These are phyloP conservation scores for Gallinago nigripennis DNA, from an alignment of 2,797 vertebrate species.

Conservation along the genomic window DNA sequence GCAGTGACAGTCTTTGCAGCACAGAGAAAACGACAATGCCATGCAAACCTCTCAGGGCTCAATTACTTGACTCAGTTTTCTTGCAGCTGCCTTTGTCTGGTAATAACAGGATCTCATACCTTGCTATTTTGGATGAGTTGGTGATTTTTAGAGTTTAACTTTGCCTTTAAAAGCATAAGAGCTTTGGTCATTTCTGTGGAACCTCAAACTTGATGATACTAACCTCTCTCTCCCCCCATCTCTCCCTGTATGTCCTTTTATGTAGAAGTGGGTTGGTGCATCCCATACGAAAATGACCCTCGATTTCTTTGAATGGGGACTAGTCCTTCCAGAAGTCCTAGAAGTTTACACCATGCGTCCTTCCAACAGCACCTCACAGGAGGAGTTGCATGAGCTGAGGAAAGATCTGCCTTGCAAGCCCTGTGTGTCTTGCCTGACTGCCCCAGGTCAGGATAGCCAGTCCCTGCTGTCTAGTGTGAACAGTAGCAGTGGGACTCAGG, in stretches of 20 bases:
- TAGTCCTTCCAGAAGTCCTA: slow-evolving; percentile 55
- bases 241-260: not conserved
- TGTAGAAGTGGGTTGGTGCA: slow-evolving; percentile 89
- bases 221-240: not conserved
- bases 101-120: not conserved
- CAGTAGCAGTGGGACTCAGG: slow-evolving; percentile 18
- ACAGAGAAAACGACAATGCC: not conserved
- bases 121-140: not conserved
- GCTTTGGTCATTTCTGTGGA: not conserved
- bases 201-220: not conserved
- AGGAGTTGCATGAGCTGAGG: slow-evolving; percentile 17
- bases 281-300: slow-evolving; percentile 72
- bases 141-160: not conserved
- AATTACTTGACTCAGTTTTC: not conserved
- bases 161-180: not conserved
- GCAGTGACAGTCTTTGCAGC: not conserved
- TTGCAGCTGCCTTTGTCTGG: not conserved
- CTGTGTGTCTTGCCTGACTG: not conserved
- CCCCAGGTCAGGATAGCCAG: not conserved
- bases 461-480: not conserved
- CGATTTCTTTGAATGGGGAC: slow-evolving; percentile 74
- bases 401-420: slow-evolving; percentile 17
- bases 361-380: not conserved
- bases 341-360: slow-evolving; percentile 46
- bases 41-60: not conserved